These are phyloP conservation scores for Sebastes trivittatus DNA, from an alignment of 2,797 vertebrate genomes.

Conservation along the genomic window DNA sequence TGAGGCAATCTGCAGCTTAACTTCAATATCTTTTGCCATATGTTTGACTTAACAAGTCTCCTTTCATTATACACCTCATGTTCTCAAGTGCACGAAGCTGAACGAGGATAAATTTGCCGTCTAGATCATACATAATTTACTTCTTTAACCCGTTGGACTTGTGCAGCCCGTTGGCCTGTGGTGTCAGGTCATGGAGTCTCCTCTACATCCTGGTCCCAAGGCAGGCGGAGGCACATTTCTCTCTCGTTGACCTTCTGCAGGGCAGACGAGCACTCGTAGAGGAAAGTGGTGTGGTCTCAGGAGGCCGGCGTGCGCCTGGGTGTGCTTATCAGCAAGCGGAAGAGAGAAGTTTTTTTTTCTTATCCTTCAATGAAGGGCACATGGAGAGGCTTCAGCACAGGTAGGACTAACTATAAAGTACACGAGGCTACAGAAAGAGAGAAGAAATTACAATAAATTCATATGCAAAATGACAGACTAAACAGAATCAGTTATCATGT, in stretches of 20 bases:
- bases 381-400: constrained; percentile 54
- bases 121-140: constrained; percentile 67
- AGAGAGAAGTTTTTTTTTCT: constrained; percentile 61
- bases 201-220: constrained; percentile 50
- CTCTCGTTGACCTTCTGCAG: constrained; percentile 72
- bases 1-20: constrained; percentile 51
- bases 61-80: constrained; percentile 47
- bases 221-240: constrained; percentile 51
- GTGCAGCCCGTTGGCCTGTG: constrained; percentile 35
- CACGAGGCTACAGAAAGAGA: constrained; percentile 18
- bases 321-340: constrained; percentile 74
- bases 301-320: constrained; percentile 64
- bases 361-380: constrained; percentile 79
- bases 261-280: constrained; percentile 44
- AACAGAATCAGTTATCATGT: constrained; percentile 14
- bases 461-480: constrained; percentile 5
- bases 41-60: constrained; percentile 70
- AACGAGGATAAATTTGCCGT: constrained; percentile 58
- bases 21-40: constrained; percentile 57
- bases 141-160: constrained; percentile 23
- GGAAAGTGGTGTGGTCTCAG: constrained; percentile 68
- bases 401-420: constrained; percentile 36
- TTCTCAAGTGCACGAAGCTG: constrained; percentile 40
- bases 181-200: constrained; percentile 58
- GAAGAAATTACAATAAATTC: constrained; percentile 29